phyloP scores from a whole-genome alignment of 2,797 vertebrate genomes.

The Coluber constrictor region DNA sequence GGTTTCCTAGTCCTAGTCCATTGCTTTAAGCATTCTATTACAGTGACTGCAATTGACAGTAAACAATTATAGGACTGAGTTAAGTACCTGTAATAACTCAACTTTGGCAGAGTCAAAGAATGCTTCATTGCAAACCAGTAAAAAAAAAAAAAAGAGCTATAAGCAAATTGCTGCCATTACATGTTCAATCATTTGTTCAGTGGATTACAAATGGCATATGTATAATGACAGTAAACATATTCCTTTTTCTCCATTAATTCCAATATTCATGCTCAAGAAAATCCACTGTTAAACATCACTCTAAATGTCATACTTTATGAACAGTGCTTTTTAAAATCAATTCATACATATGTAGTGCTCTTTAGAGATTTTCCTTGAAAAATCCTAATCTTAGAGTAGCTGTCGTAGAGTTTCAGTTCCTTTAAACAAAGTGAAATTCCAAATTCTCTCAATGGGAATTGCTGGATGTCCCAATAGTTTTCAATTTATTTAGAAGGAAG shows the following conservation, averaged over 20 bases:
- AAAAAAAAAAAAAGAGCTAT: slow-evolving; percentile 8
- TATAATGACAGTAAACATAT: slow-evolving; percentile 44
- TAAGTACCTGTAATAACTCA: neutral
- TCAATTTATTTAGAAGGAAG: slow-evolving; percentile 34
- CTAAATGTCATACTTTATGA: slow-evolving; percentile 40
- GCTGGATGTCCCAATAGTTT: slow-evolving; percentile 44
- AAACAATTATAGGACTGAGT: neutral
- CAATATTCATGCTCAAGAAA: slow-evolving; percentile 29
- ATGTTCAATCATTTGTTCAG: slow-evolving; percentile 50
- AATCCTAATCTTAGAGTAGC: slow-evolving; percentile 47
- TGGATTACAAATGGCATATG: slow-evolving; percentile 42
- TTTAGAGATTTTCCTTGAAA: slow-evolving; percentile 46
- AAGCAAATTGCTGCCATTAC: slow-evolving; percentile 48
- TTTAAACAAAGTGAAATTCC: slow-evolving; percentile 14
- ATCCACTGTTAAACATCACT: slow-evolving; percentile 22
- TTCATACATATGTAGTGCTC: slow-evolving; percentile 51
- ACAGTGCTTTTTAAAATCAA: slow-evolving; percentile 34
- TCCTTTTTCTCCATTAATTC: slow-evolving; percentile 5
- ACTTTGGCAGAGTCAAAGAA: neutral
- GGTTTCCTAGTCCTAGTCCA: neutral
- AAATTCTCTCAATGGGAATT: slow-evolving; percentile 37
- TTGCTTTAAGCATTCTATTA: neutral
- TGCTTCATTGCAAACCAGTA: neutral
- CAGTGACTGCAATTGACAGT: neutral
- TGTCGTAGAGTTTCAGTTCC: neutral